Percentiles rank a stretch among this genome's conserved stretches.
phyloP scores from a whole-genome alignment of 1,140 invertebrate species.

The Bathynomus jamesi region DNA sequence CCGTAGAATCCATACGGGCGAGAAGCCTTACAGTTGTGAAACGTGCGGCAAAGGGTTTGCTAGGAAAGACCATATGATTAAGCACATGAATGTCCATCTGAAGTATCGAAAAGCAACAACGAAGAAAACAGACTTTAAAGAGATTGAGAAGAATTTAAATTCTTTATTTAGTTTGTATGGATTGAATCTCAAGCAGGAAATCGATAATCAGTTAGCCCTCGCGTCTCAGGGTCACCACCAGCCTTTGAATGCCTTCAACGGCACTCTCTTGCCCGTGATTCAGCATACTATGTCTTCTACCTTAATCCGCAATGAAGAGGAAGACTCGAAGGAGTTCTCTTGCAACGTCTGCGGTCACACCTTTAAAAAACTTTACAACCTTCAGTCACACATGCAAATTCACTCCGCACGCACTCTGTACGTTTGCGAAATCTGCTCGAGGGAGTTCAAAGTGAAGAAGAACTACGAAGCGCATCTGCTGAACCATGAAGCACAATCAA shows the following conservation, averaged over 20 bases:
- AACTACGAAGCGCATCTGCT: not conserved
- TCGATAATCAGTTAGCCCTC: not conserved
- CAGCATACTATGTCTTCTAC: not conserved
- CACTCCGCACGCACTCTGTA: not conserved
- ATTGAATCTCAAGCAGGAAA: not conserved
- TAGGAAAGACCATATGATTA: constrained; percentile 88
- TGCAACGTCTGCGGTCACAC: not conserved
- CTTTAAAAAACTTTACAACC: not conserved
- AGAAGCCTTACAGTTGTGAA: constrained; percentile 71
- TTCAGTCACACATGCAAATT: not conserved
- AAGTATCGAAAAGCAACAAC: constrained; percentile 42
- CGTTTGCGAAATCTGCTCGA: not conserved
- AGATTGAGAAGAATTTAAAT: not conserved
- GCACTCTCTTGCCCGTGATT: not conserved
- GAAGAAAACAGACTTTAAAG: not conserved
- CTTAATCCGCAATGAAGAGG: not conserved
- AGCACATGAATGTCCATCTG: constrained; percentile 78
- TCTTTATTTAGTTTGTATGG: not conserved
- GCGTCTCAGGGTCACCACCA: not conserved
- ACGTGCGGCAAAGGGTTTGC: constrained; percentile 82
- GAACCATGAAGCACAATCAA: not conserved
- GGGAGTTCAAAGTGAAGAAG: not conserved
- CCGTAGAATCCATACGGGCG: constrained; percentile 66
- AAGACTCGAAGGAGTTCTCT: not conserved
- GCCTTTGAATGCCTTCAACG: not conserved